A percentile compares a stretch with the other conserved stretches of the same genome.
phyloP scores from a whole-genome alignment of 2,797 vertebrate genomes.

The Mastacembelus armatus region DNA sequence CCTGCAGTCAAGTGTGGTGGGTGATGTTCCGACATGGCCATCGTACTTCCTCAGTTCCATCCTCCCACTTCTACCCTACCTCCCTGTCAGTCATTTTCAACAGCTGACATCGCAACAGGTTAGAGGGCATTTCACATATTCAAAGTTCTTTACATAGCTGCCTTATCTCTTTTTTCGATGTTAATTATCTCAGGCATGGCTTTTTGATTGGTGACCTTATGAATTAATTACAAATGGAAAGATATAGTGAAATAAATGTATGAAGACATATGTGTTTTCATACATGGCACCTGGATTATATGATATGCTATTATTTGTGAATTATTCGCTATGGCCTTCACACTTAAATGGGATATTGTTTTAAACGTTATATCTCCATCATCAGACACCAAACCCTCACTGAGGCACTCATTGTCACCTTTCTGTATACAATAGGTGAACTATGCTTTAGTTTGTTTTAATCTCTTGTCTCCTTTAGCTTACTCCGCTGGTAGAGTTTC shows the following conservation, averaged over 20 bases:
- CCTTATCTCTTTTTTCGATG: not conserved
- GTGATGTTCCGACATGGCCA: slow-evolving; percentile 89
- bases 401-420: not conserved
- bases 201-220: not conserved
- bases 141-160: not conserved
- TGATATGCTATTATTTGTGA: too few relatives aligned
- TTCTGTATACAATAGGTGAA: too few relatives aligned
- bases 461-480: slow-evolving; percentile 77
- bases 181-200: not conserved
- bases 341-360: too few relatives aligned
- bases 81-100: slow-evolving; percentile 89
- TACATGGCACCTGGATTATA: not conserved
- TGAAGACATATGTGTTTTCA: not conserved
- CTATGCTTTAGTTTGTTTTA: slow-evolving; percentile 4
- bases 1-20: slow-evolving; percentile 86
- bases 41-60: slow-evolving; percentile 87
- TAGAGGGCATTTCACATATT: slow-evolving; percentile 20
- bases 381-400: not conserved
- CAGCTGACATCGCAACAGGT: slow-evolving; percentile 91
- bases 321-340: too few relatives aligned
- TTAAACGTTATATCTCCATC: too few relatives aligned
- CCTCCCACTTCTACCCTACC: slow-evolving; percentile 87
- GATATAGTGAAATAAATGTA: too few relatives aligned
- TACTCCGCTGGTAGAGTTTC: slow-evolving; percentile 85
- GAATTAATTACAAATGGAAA: not conserved